Conservation (phyloP, 2,113 vertebrate species). For the Bettongia penicillata region DNA sequence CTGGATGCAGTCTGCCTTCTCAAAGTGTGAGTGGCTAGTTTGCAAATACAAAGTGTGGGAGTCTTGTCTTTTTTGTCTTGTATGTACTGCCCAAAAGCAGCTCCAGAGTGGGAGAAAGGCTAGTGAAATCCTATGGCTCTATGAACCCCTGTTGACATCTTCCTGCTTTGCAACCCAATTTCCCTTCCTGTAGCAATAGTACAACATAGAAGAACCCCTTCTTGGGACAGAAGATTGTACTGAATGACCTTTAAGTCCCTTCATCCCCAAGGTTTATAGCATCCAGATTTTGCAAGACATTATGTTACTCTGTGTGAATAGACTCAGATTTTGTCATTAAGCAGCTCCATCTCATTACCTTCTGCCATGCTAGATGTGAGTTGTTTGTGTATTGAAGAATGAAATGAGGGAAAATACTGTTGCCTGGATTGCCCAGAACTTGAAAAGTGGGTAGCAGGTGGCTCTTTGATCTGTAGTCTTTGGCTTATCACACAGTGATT, state of each 20-base stretch:
- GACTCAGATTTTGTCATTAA: not conserved
- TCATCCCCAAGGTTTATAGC: not conserved
- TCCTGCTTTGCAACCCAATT: not conserved
- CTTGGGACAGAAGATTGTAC: not conserved
- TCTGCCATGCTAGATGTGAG: not conserved
- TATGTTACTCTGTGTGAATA: not conserved
- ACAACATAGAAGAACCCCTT: not conserved
- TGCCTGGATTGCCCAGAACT: not conserved
- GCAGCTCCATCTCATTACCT: not conserved
- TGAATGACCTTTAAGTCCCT: not conserved
- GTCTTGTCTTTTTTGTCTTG: not conserved
- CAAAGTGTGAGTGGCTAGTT: not conserved
- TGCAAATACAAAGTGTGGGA: not conserved
- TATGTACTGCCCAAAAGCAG: not conserved
- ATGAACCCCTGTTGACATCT: not conserved
- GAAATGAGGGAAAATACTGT: not conserved
- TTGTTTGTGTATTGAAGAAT: not conserved
- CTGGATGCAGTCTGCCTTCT: not conserved
- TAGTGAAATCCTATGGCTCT: not conserved
- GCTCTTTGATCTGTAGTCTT: not conserved
- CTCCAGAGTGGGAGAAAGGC: not conserved
- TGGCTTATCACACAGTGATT: not conserved
- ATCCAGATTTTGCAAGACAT: not conserved
- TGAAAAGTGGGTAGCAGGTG: not conserved
- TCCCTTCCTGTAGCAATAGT: not conserved